Evolutionary conservation across 1,140 invertebrate genomes (phyloP).

Genomic region (Trissolcus basalis): DNA sequence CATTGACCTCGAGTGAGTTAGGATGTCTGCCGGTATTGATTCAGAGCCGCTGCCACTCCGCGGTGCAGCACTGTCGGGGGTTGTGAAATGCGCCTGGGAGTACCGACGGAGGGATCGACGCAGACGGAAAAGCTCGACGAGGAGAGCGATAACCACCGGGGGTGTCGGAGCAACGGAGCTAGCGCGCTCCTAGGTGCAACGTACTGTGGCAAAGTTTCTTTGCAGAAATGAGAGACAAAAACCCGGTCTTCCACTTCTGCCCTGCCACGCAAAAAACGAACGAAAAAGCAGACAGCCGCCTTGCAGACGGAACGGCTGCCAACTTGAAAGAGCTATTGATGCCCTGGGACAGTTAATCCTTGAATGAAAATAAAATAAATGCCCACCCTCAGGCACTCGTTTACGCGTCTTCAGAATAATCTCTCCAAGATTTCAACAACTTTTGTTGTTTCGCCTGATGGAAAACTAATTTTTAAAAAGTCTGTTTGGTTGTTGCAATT

Average conservation of each 20-base stretch:
- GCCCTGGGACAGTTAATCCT: constrained; percentile 1
- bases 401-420: no score
- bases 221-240: constrained; percentile 58
- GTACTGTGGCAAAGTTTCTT: constrained; percentile 67
- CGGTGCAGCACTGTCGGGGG: constrained; percentile 51
- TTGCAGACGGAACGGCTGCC: constrained; percentile 63
- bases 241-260: constrained; percentile 52
- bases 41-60: constrained; percentile 59
- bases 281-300: constrained; percentile 55
- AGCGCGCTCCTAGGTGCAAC: constrained; percentile 63
- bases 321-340: constrained; percentile 67
- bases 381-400: no score
- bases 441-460: no score
- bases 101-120: constrained; percentile 39
- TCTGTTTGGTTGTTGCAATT: no score
- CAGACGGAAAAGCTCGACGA: constrained; percentile 33
- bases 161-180: constrained; percentile 41
- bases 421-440: no score
- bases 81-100: constrained; percentile 59
- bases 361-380: not conserved
- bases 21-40: constrained; percentile 75
- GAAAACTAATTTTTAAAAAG: no score
- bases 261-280: constrained; percentile 32
- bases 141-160: constrained; percentile 20
- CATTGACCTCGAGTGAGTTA: constrained; percentile 73